Evolutionary conservation across 2,113 vertebrate genomes (phyloP).

Genomic region (Chloropsis cyanopogon): DNA sequence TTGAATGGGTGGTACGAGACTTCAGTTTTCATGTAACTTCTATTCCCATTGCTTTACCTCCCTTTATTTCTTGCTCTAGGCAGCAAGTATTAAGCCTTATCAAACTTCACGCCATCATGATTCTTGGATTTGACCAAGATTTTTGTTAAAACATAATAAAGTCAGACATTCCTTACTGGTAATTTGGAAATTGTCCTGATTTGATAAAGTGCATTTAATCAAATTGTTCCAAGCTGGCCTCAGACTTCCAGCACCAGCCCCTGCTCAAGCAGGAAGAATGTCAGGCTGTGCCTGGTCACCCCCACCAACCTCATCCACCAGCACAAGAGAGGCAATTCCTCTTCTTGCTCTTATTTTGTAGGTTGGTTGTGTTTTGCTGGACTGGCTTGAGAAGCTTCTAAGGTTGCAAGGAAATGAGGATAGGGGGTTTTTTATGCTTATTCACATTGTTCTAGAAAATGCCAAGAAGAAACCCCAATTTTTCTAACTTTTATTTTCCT

Average conservation of each 20-base stretch:
- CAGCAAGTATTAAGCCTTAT: neutral
- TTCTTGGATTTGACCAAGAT: neutral
- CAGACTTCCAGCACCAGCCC: neutral
- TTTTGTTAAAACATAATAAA: neutral
- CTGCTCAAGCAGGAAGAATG: neutral
- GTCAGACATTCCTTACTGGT: neutral
- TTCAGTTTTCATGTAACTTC: neutral
- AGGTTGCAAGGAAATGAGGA: neutral
- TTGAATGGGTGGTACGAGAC: neutral
- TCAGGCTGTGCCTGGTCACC: neutral
- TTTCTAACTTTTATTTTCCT: neutral
- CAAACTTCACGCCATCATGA: neutral
- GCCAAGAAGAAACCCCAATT: neutral
- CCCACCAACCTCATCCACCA: neutral
- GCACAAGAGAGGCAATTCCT: neutral
- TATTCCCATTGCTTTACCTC: neutral
- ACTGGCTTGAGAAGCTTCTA: neutral
- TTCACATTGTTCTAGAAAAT: neutral
- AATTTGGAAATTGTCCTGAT: neutral
- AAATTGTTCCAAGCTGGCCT: neutral
- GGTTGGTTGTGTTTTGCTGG: neutral
- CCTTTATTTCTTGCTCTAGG: neutral
- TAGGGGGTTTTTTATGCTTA: neutral
- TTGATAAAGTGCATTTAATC: neutral
- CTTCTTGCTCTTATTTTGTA: neutral